These are phyloP conservation scores for Peromyscus eremicus DNA, from an alignment of 2,797 vertebrate species.

Conservation along the genomic window DNA sequence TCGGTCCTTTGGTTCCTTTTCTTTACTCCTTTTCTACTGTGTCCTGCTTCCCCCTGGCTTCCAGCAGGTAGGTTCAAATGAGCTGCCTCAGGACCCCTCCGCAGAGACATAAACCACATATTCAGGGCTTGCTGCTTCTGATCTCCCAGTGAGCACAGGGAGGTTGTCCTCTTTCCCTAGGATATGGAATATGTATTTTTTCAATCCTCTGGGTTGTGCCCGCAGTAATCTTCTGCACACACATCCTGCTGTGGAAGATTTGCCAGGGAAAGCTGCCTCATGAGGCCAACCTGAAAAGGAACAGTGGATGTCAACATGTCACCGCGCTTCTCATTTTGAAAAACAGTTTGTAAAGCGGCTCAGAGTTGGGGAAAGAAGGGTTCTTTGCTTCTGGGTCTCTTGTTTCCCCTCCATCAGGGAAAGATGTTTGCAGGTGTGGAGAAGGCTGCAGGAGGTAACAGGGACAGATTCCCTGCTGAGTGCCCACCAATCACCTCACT, in stretches of 20 bases:
- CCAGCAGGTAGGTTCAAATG: neutral
- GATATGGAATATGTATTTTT: constrained; percentile 22
- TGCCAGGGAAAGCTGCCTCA: constrained; percentile 82
- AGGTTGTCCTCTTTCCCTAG: neutral
- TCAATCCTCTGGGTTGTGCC: neutral
- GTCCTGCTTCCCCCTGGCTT: neutral
- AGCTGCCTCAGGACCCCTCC: neutral
- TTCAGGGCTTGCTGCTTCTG: neutral
- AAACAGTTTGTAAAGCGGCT: constrained; percentile 72
- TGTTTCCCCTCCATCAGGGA: constrained; percentile 81
- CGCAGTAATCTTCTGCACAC: neutral
- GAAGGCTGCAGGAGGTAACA: constrained; percentile 79
- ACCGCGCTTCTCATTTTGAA: constrained; percentile 85
- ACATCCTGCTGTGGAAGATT: constrained; percentile 75
- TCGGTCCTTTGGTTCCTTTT: neutral
- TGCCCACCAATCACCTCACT: neutral
- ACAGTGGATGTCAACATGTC: constrained; percentile 83
- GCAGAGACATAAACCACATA: rapidly evolving
- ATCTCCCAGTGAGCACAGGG: neutral
- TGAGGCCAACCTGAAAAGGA: constrained; percentile 85
- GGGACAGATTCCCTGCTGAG: constrained; percentile 78
- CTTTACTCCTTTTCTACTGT: neutral
- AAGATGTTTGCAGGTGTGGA: constrained; percentile 82
- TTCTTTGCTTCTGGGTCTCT: constrained; percentile 58
- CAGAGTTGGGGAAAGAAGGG: neutral